phyloP scores from a whole-genome alignment of 2,113 vertebrate genomes.

The Marmota monax region DNA sequence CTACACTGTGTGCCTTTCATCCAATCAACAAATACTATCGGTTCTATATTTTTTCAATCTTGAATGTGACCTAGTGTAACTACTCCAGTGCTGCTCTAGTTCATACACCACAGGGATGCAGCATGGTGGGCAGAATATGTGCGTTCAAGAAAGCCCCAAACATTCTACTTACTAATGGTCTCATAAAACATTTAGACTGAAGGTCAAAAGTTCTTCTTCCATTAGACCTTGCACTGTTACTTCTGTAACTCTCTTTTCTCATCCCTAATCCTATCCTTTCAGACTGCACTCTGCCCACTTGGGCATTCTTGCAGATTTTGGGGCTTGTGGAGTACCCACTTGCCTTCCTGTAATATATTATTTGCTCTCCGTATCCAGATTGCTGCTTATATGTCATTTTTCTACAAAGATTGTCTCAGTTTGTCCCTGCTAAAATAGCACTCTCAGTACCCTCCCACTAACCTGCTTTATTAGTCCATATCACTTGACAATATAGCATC shows the following conservation, averaged over 20 bases:
- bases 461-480: not conserved
- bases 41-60: not conserved
- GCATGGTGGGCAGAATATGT: rapidly evolving
- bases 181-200: not conserved
- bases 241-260: not conserved
- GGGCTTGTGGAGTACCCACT: too few species aligned
- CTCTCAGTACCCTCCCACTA: not conserved
- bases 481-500: not conserved
- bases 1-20: not conserved
- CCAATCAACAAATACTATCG: not conserved
- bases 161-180: too few species aligned
- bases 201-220: not conserved
- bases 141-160: not conserved
- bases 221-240: not conserved
- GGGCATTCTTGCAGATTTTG: not conserved
- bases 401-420: not conserved
- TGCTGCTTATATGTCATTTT: not conserved
- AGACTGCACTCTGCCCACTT: not conserved
- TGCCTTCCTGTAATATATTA: not conserved
- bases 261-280: not conserved
- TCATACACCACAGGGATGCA: not conserved
- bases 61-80: not conserved
- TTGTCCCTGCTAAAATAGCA: not conserved
- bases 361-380: not conserved
- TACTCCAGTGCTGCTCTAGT: not conserved